Base-by-base conservation (phyloP, 2,797 vertebrate genomes). In the Scomberomorus guttatus region DNA sequence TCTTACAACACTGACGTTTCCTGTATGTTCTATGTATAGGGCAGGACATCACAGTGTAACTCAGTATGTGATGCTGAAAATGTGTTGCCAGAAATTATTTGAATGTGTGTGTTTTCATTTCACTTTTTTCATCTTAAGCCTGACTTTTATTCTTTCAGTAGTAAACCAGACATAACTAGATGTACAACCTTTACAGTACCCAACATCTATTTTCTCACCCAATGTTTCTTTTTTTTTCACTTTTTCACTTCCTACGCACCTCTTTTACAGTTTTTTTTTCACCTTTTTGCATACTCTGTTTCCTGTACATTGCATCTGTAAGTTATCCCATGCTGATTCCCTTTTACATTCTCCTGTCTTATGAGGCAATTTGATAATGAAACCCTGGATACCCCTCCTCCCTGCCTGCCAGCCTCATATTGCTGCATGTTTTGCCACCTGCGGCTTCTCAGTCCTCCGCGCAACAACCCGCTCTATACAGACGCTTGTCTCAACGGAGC, bases 341-440 rank as follows among this genome's bases (percentile, higher is more conserved):
- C 39, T 22, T 3, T 10, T 34, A 24, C n/a, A 34, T 18, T 10
- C 37, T 24, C 9, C 6, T 20, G 17, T 50, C n/a, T 29, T 55
- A 20, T 50, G 37, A 61, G 22, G n/a, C 1, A 8, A 46, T 24
- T 62, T 39, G 34, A 61, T 58, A 39, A 63, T 56, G 46, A 66
- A 37, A 17, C 51, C 12, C 20, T 46, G 24, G 14, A 56, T 42
- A 22, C 27, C 14, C 12, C 39, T 70, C 55, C 39, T 34, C 37
- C 18, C n/a, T n/a, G 22, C 22, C 56, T 37, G 37, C 37, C 37
- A 37, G 66, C 3, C 57, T 68, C 69, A 29, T 2, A 32, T 25
- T 17, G 4, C 27, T 59, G 22, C 17, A 58, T 65, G 37, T 48
- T 71, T 75, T 12, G 27, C 39, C 64, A 68, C 52, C 75, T 54